phyloP scores from a whole-genome alignment of 2,888 invertebrate species.

The Bombylius discolor region DNA sequence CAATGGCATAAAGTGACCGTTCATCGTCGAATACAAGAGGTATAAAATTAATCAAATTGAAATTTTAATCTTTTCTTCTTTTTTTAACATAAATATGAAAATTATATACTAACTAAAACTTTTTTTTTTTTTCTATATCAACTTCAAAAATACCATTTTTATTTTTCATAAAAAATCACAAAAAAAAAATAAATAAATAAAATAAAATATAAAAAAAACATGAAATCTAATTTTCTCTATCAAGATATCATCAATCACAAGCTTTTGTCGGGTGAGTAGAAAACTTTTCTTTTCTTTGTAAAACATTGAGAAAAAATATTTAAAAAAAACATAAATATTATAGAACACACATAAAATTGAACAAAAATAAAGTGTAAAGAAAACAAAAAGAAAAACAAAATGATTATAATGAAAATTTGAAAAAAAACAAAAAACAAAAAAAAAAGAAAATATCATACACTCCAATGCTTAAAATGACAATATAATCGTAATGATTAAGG shows the following conservation, averaged over 20 bases:
- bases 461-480: too few relatives aligned
- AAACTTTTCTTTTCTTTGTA: background rate
- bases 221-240: background rate
- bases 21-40: conserved; percentile 82
- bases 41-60: conserved; percentile 26
- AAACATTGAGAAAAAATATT: too few relatives aligned
- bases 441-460: too few relatives aligned
- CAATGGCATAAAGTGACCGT: conserved; percentile 92
- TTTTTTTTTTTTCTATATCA: background rate
- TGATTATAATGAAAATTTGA: background rate
- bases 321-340: too few relatives aligned
- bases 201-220: background rate
- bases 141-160: too few relatives aligned
- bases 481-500: too few relatives aligned
- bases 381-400: conserved; percentile 1
- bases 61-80: background rate
- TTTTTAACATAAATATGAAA: background rate
- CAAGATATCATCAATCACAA: conserved; percentile 75
- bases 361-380: background rate
- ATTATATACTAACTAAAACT: background rate
- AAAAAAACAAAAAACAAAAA: background rate
- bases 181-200: too few relatives aligned
- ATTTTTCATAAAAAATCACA: too few relatives aligned
- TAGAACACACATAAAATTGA: too few relatives aligned
- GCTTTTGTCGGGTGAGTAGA: conserved; percentile 67